phyloP scores from a whole-genome alignment of 2,113 vertebrate genomes.

The Ancistrus triradiatus region DNA sequence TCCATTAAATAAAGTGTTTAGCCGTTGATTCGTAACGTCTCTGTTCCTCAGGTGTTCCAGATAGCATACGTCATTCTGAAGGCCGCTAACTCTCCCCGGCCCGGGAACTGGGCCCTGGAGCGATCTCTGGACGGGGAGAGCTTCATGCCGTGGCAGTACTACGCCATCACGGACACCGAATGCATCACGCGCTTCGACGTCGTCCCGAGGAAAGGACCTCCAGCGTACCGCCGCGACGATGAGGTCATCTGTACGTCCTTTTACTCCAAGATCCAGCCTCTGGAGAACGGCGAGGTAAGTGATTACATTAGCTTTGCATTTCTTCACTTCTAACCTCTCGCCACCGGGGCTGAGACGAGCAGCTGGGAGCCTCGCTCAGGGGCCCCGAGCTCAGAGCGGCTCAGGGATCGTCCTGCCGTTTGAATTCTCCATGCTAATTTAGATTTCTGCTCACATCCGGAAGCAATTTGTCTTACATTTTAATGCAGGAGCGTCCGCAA shows the following conservation, averaged over 20 bases:
- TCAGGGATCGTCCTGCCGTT: too few species aligned
- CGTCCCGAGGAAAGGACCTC: conserved; percentile 78
- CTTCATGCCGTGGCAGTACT: conserved; percentile 92
- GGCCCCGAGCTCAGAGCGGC: too few species aligned
- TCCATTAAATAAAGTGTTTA: too few species aligned
- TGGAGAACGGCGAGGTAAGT: conserved; percentile 96
- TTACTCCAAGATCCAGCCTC: conserved; percentile 93
- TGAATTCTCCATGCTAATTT: too few species aligned
- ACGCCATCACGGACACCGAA: conserved; percentile 89
- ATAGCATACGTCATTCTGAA: conserved; percentile 94
- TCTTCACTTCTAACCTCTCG: too few species aligned
- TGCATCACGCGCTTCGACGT: conserved; percentile 89
- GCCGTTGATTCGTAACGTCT: too few species aligned
- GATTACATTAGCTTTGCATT: not conserved
- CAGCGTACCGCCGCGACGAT: conserved; percentile 85
- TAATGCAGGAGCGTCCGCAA: not conserved
- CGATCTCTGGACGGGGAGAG: conserved; percentile 81
- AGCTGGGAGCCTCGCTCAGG: too few species aligned
- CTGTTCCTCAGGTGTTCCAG: conserved; percentile 83
- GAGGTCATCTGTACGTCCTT: conserved; percentile 97
- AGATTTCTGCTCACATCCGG: not conserved
- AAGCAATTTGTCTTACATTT: not conserved
- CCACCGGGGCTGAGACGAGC: too few species aligned
- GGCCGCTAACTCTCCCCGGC: conserved; percentile 91
- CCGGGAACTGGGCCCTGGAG: conserved; percentile 94